Evolutionary conservation across 2,113 vertebrate species (phyloP).

Genomic region (Notechis scutatus): DNA sequence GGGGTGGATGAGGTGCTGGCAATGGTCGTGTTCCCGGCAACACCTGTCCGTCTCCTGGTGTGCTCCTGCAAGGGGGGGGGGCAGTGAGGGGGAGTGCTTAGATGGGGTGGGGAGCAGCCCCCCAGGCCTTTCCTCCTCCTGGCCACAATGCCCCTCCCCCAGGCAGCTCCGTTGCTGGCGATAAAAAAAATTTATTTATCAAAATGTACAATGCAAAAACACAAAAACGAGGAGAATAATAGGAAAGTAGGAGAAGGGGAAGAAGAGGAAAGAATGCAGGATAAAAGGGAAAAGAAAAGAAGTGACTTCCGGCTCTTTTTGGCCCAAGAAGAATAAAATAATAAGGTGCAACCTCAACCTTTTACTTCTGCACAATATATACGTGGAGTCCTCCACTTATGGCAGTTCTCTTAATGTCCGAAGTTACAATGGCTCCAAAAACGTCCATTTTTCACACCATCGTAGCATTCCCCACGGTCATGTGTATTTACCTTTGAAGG

Average conservation of each 20-base stretch:
- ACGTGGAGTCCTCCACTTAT: neutral
- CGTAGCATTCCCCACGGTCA: neutral
- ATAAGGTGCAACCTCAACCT: neutral
- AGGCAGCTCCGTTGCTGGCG: neutral
- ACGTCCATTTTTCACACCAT: too few species aligned
- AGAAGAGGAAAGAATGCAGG: too few species aligned
- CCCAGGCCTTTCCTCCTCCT: neutral
- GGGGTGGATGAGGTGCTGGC: slow-evolving; percentile 84
- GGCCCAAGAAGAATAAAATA: neutral
- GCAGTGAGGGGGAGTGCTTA: neutral
- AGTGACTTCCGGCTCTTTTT: neutral
- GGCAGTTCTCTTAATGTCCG: neutral
- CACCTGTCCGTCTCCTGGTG: slow-evolving; percentile 80
- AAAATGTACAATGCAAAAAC: neutral
- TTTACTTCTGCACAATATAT: neutral
- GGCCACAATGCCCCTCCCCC: neutral
- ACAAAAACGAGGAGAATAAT: neutral
- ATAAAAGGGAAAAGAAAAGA: neutral
- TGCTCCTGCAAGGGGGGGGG: slow-evolving; percentile 70
- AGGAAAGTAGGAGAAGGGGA: too few species aligned
- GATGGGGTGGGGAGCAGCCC: neutral
- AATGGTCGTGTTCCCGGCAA: slow-evolving; percentile 88
- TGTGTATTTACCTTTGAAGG: neutral
- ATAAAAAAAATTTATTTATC: neutral
- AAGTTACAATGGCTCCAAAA: neutral